phyloP scores from a whole-genome alignment of 2,113 vertebrate genomes.

The Zootoca vivipara region DNA sequence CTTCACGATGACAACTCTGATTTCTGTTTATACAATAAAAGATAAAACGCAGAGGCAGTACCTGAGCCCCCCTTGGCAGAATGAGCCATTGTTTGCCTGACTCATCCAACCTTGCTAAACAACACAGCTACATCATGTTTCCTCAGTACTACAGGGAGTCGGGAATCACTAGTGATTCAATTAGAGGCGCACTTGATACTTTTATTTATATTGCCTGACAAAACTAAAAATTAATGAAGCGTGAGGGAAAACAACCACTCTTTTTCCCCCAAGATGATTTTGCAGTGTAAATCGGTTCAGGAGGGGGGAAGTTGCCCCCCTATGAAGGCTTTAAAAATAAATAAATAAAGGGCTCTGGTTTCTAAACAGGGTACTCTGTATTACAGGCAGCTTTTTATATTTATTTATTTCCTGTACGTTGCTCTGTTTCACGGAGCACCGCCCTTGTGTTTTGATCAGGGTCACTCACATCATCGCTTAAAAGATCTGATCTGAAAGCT shows the following conservation, averaged over 20 bases:
- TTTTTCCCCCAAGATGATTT: constrained; percentile 69
- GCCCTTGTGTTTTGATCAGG: constrained; percentile 31
- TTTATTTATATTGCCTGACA: constrained; percentile 74
- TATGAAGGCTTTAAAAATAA: constrained; percentile 56
- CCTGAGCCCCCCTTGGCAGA: constrained; percentile 29
- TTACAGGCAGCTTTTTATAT: constrained; percentile 21
- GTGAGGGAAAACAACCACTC: constrained; percentile 70
- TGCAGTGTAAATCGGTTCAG: constrained; percentile 70
- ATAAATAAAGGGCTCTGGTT: constrained; percentile 46
- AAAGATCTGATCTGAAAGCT: constrained; percentile 36
- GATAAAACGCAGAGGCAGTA: constrained; percentile 34
- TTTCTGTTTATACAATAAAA: constrained; percentile 31
- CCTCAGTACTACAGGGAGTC: constrained; percentile 55
- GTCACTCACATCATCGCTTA: constrained; percentile 33
- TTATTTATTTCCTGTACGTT: constrained; percentile 34
- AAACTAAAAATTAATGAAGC: constrained; percentile 79
- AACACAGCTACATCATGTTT: constrained; percentile 53
- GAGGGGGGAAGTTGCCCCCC: constrained; percentile 46
- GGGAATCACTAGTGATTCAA: constrained; percentile 71
- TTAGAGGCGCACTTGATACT: constrained; percentile 71
- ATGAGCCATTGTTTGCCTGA: constrained; percentile 60
- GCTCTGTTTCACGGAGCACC: constrained; percentile 11
- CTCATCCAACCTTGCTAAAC: constrained; percentile 40
- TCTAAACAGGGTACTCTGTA: constrained; percentile 48
- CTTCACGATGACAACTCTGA: constrained; percentile 18